Evolutionary conservation across 1,140 invertebrate species (phyloP).

Genomic region (Gonatopus flavifemur): DNA sequence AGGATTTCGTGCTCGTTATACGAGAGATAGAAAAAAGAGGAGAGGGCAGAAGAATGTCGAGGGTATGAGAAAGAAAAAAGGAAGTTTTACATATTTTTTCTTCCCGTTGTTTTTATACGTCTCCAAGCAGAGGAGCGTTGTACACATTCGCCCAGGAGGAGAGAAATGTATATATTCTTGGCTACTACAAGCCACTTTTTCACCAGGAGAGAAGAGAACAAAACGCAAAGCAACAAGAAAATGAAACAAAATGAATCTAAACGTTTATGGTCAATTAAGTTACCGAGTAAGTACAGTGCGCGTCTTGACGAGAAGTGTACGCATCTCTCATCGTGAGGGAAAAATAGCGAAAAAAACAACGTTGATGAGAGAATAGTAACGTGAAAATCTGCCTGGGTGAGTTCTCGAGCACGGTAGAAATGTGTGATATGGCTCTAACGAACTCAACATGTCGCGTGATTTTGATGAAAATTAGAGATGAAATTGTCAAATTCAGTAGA

Average conservation of each 20-base stretch:
- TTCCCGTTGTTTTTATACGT: not conserved
- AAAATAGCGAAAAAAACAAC: too few species aligned
- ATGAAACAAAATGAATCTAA: constrained; percentile 38
- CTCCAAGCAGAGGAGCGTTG: not conserved
- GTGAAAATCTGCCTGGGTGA: too few species aligned
- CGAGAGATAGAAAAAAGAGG: constrained; percentile 2
- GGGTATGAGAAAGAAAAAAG: not conserved
- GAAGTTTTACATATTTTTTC: constrained; percentile 7
- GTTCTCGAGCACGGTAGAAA: too few species aligned
- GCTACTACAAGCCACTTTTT: too few species aligned
- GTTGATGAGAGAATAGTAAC: too few species aligned
- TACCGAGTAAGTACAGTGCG: constrained; percentile 28
- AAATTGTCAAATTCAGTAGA: too few species aligned
- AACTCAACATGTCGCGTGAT: too few species aligned
- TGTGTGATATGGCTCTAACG: too few species aligned
- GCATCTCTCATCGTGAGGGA: too few species aligned
- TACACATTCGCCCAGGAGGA: not conserved
- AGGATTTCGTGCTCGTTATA: constrained; percentile 25
- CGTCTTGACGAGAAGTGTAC: too few species aligned
- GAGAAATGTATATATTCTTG: too few species aligned
- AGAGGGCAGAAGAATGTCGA: not conserved
- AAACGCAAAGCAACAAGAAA: not conserved
- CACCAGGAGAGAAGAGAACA: not conserved
- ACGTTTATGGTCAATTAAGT: constrained; percentile 48
- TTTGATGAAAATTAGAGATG: too few species aligned